Conservation (phyloP, 2,113 vertebrate species). For the Nestor notabilis region DNA sequence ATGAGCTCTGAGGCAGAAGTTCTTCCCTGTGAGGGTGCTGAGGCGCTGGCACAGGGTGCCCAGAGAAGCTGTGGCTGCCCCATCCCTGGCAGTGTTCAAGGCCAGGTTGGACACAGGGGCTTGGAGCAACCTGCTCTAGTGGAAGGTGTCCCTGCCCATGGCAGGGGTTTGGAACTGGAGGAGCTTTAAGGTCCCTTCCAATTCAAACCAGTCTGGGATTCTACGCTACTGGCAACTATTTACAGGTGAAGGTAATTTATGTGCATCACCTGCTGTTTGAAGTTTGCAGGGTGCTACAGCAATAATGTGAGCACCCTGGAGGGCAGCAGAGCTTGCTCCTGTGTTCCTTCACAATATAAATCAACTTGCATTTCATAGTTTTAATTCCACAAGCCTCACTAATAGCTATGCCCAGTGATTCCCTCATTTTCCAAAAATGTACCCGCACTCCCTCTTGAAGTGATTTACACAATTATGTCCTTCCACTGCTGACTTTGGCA, state of each 20-base stretch:
- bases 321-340: slow-evolving; percentile 5
- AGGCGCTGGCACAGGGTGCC: too few species aligned
- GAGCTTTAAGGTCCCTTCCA: background rate
- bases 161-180: background rate
- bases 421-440: slow-evolving; percentile 75
- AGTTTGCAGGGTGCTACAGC: background rate
- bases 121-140: background rate
- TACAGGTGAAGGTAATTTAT: background rate
- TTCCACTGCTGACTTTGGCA: slow-evolving; percentile 75
- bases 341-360: slow-evolving; percentile 44
- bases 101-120: too few species aligned
- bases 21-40: too few species aligned
- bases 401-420: slow-evolving; percentile 71
- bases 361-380: slow-evolving; percentile 49
- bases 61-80: too few species aligned
- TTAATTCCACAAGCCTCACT: slow-evolving; percentile 62
- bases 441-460: slow-evolving; percentile 41
- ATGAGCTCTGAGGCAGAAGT: too few species aligned
- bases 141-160: background rate
- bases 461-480: slow-evolving; percentile 67
- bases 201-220: background rate
- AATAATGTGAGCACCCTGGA: background rate
- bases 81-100: too few species aligned
- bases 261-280: background rate
- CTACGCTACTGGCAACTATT: background rate